Conservation (phyloP, 2,888 invertebrate species). For the Folsomia candida region DNA sequence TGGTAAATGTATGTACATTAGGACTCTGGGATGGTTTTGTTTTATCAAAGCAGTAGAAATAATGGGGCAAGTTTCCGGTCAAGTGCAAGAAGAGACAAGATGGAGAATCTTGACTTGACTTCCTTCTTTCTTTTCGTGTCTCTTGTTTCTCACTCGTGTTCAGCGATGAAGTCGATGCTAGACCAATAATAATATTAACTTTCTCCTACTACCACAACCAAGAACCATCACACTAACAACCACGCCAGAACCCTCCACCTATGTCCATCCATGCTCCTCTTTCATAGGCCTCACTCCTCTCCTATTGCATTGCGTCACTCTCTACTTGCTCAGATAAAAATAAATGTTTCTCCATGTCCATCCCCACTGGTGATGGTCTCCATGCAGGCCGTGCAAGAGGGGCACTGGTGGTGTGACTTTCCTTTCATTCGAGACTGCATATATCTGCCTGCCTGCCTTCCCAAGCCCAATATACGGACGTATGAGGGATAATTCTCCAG, state of each 20-base stretch:
- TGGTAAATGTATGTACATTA: not conserved
- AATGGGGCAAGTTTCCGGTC: constrained; percentile 42
- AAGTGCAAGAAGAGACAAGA: constrained; percentile 36
- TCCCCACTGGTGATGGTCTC: not conserved
- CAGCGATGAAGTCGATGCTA: not conserved
- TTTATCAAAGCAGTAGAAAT: constrained; percentile 35
- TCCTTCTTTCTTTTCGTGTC: too few species aligned
- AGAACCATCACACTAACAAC: not conserved
- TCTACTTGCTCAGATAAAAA: not conserved
- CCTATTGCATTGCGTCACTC: too few species aligned
- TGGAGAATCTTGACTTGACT: constrained; percentile 17
- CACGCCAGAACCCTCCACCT: not conserved
- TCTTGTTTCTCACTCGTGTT: constrained; percentile 1
- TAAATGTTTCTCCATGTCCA: not conserved
- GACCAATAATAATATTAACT: constrained; percentile 19
- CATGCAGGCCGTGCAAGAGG: not conserved
- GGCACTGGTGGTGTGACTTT: not conserved
- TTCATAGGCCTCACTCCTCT: too few species aligned
- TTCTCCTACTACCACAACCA: not conserved
- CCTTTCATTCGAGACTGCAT: not conserved
- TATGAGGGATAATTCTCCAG: constrained; percentile 5
- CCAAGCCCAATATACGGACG: too few species aligned
- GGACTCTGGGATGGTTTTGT: constrained; percentile 21
- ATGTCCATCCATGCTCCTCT: not conserved
- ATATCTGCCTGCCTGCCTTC: not conserved